phyloP scores from a whole-genome alignment of 2,888 invertebrate genomes.

The Hipparchia semele region DNA sequence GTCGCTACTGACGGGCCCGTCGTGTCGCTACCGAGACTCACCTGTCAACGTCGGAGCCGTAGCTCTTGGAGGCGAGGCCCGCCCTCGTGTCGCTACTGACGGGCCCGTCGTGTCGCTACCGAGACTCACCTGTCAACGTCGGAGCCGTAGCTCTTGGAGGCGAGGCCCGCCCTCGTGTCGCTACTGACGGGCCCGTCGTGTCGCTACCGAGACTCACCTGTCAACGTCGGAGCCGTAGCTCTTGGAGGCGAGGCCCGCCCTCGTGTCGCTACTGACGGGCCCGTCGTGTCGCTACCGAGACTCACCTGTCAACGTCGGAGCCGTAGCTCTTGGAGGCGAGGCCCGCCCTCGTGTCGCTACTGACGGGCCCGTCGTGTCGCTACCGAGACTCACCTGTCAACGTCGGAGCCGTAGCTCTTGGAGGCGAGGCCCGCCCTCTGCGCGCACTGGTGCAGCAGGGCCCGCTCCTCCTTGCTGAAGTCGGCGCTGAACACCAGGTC shows the following conservation, averaged over 20 bases:
- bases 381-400: constrained; percentile 51
- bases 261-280: constrained; percentile 47
- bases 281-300: too few relatives aligned
- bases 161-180: constrained; percentile 61
- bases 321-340: constrained; percentile 81
- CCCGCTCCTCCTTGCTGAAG: constrained; percentile 86
- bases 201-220: constrained; percentile 46
- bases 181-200: constrained; percentile 52
- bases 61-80: constrained; percentile 77
- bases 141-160: constrained; percentile 77
- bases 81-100: constrained; percentile 52
- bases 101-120: constrained; percentile 54
- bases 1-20: too few relatives aligned
- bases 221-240: constrained; percentile 74
- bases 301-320: constrained; percentile 58
- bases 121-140: constrained; percentile 61
- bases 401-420: constrained; percentile 74
- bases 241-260: constrained; percentile 58
- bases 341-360: constrained; percentile 47
- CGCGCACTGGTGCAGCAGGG: constrained; percentile 82
- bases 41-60: constrained; percentile 71
- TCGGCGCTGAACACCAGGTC: constrained; percentile 83
- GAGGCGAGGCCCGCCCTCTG: constrained; percentile 72
- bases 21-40: not conserved
- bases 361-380: not conserved